Evolutionary conservation across 23 tunicate genomes (phyloP).

Genomic region (Ascidia mentula): DNA sequence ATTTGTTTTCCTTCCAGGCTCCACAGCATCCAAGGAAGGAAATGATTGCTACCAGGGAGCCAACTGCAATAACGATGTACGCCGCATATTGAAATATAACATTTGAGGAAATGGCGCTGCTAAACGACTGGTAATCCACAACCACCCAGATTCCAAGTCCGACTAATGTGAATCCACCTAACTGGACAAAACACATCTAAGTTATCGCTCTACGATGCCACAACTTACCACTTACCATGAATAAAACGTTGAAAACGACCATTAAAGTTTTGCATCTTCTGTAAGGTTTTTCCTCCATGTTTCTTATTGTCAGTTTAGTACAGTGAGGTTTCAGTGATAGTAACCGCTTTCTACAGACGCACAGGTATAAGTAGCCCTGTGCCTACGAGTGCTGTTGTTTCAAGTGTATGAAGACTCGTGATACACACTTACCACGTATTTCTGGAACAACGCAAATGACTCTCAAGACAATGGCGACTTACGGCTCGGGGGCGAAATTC

Average conservation of each 20-base stretch:
- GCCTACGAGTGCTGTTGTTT: not conserved
- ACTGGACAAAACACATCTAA: no score
- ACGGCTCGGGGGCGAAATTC: not conserved
- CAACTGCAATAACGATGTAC: slow-evolving; percentile 41
- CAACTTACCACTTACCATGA: slow-evolving; percentile 19
- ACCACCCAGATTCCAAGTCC: slow-evolving; percentile 45
- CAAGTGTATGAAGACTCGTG: not conserved
- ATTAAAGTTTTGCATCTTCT: slow-evolving; percentile 33
- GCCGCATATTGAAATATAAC: slow-evolving; percentile 21
- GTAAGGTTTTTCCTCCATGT: slow-evolving; percentile 1
- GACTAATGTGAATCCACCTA: slow-evolving; percentile 24
- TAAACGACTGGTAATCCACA: slow-evolving; percentile 33
- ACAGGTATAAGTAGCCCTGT: not conserved
- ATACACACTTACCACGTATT: not conserved
- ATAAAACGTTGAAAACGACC: slow-evolving; percentile 37
- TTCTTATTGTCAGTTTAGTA: not conserved
- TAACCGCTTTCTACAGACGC: not conserved
- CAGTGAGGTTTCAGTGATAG: not conserved
- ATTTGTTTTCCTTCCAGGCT: slow-evolving; percentile 48
- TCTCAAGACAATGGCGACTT: not conserved
- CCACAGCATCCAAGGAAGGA: slow-evolving; percentile 42
- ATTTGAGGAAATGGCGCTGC: slow-evolving; percentile 2
- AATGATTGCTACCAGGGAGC: slow-evolving; percentile 14
- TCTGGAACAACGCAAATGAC: not conserved
- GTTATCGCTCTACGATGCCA: not conserved